phyloP scores from a whole-genome alignment of 2,113 vertebrate species.

The Varanus salvator region DNA sequence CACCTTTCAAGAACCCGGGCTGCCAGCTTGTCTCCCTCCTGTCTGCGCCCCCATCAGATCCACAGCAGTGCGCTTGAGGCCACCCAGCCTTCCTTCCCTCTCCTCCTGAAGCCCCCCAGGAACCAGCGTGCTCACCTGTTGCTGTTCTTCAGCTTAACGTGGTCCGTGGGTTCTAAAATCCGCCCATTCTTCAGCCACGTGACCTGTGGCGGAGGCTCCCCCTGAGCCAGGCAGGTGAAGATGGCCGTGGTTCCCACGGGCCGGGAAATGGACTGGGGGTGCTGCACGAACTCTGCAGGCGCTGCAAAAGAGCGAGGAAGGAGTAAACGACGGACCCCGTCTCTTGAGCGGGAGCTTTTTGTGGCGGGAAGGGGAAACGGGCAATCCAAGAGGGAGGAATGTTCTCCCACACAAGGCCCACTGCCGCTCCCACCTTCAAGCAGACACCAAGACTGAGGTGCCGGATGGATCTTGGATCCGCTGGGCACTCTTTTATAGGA shows the following conservation, averaged over 20 bases:
- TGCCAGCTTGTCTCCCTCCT: not conserved
- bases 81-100: not conserved
- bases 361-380: too few species aligned
- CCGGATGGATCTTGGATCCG: too few species aligned
- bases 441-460: too few species aligned
- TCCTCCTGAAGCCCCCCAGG: not conserved
- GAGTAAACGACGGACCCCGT: not conserved
- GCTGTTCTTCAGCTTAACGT: conserved; percentile 95
- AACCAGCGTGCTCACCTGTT: conserved; percentile 83
- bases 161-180: conserved; percentile 89
- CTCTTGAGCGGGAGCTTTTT: too few species aligned
- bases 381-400: too few species aligned
- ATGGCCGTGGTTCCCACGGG: conserved; percentile 93
- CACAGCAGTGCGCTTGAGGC: not conserved
- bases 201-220: conserved; percentile 92
- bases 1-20: too few species aligned
- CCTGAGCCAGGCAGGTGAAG: conserved; percentile 95
- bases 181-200: conserved; percentile 97
- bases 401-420: too few species aligned
- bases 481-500: not conserved
- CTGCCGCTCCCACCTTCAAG: too few species aligned
- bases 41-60: not conserved
- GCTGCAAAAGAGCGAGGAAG: conserved; percentile 75
- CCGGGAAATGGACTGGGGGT: conserved; percentile 94
- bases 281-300: conserved; percentile 94